A percentile compares a stretch with the other conserved stretches of the same genome.
These are phyloP conservation scores for Pterophyllum scalare DNA, from an alignment of 2,113 vertebrate species.

Conservation along the genomic window DNA sequence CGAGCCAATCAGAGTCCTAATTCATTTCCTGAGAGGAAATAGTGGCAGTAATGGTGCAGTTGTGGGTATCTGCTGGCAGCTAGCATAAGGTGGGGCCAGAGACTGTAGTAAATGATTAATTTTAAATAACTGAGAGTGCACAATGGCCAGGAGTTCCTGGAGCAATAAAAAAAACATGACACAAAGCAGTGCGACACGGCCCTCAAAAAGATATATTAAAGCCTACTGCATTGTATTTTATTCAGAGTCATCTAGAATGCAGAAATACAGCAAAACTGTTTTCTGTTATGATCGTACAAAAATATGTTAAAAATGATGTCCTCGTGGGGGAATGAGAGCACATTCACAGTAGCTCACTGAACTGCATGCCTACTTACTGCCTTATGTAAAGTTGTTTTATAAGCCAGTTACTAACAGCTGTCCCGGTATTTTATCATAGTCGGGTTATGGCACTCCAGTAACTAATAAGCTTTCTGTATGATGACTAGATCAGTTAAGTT, in stretches of 20 bases:
- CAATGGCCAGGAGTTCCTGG: slow-evolving; percentile 1
- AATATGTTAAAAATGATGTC: background rate
- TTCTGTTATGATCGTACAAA: background rate
- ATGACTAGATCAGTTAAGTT: background rate
- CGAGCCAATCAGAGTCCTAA: slow-evolving; percentile 58
- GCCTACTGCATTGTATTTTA: background rate
- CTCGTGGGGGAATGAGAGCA: background rate
- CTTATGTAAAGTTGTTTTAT: background rate
- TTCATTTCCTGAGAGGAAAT: slow-evolving; percentile 69
- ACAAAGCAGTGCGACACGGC: background rate
- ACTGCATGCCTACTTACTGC: background rate
- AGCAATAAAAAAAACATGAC: slow-evolving; percentile 15
- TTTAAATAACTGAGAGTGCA: slow-evolving; percentile 10
- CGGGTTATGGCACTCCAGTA: background rate
- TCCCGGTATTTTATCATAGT: background rate
- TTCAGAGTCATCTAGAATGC: background rate
- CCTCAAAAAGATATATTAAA: background rate
- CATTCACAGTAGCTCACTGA: background rate
- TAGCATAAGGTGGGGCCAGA: background rate
- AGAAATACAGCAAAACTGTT: background rate
- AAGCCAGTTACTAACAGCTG: background rate
- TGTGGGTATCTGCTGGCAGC: slow-evolving; percentile 44
- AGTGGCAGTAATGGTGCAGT: slow-evolving; percentile 31
- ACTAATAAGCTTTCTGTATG: background rate
- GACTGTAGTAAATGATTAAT: slow-evolving; percentile 21